A percentile compares a stretch with the other conserved stretches of the same genome.
phyloP scores from a whole-genome alignment of 2,113 vertebrate genomes.

The Pachycephala philippinensis region DNA sequence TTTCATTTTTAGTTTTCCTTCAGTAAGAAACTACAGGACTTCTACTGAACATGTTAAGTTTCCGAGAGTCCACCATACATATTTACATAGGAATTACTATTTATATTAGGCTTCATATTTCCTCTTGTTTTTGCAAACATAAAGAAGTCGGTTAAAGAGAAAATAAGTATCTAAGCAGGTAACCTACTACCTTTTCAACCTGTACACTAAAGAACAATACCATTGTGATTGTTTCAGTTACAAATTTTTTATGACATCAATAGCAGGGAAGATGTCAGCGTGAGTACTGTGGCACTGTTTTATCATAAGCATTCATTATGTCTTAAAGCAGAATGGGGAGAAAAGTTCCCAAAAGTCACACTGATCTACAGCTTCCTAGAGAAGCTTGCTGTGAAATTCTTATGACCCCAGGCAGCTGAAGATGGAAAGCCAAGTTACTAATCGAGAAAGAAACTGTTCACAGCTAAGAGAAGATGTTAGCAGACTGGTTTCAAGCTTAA shows the following conservation, averaged over 20 bases:
- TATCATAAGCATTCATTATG: background rate
- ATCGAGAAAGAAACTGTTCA: background rate
- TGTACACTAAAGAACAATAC: background rate
- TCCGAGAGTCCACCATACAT: accelerated
- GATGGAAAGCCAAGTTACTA: background rate
- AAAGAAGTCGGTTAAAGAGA: background rate
- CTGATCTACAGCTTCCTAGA: background rate
- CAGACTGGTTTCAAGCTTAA: background rate
- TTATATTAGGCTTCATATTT: background rate
- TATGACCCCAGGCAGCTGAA: background rate
- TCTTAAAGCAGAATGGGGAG: background rate
- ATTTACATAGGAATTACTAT: background rate
- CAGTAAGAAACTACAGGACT: background rate
- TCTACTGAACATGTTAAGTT: background rate
- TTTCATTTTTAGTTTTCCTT: background rate
- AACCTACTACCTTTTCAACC: background rate
- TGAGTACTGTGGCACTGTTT: background rate
- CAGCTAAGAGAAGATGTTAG: background rate
- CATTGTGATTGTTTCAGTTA: background rate
- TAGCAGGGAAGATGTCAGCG: background rate
- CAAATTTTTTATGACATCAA: background rate
- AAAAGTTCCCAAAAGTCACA: background rate
- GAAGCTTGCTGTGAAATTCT: background rate
- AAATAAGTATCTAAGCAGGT: background rate
- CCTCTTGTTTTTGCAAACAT: background rate